Base-by-base conservation (phyloP, 2,888 invertebrate species). In the Acronicta psi region DNA sequence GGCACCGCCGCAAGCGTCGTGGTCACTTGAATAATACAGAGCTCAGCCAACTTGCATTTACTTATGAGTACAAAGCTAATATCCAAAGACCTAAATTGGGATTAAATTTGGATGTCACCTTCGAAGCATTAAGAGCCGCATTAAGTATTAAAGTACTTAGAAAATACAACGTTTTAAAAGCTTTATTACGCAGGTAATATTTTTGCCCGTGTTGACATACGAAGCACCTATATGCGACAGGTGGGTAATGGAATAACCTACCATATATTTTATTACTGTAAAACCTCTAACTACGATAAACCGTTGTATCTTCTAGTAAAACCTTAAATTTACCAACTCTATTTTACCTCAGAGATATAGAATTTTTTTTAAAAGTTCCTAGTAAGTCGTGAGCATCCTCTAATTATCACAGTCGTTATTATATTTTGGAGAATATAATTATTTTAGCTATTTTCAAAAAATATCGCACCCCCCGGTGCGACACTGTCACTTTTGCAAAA, bases 91-190 rank as follows among this genome's bases (percentile, higher is more conserved):
- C 37, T 51, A 47, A 56, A 52, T 46, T 37, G 23, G 47, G 67
- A 52, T 66, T 71, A 66, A 53, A 53, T 49, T 49, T 31, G 16
- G 34, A 34, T 66, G 29, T 59, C 38, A 71, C 49, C 40, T 37
- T 45, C 37, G 42, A 58, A 44, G 46, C 47, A 57, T 70, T 64
- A 64, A 40, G 23, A 42, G 44, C 18, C 41, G 52, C 31, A 52
- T 70, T 64, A 65, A 65, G 18, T 66, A 43, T 56, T 64, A 41
- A 58, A 65, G 37, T 57, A 58, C 47, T 25, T 41, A 16, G 46
- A 51, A 54, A 67, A 71, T 59, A 54, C 34, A 46, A 59, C 44
- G 53, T 67, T 71, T 49, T 66, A 66, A 71, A 66, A 67, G 67
- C 72, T 41, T 71, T 67, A 71, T 46, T 67, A 38, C 38, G 36